Evolutionary conservation across 2,113 vertebrate genomes (phyloP).

Genomic region (Anhinga anhinga): DNA sequence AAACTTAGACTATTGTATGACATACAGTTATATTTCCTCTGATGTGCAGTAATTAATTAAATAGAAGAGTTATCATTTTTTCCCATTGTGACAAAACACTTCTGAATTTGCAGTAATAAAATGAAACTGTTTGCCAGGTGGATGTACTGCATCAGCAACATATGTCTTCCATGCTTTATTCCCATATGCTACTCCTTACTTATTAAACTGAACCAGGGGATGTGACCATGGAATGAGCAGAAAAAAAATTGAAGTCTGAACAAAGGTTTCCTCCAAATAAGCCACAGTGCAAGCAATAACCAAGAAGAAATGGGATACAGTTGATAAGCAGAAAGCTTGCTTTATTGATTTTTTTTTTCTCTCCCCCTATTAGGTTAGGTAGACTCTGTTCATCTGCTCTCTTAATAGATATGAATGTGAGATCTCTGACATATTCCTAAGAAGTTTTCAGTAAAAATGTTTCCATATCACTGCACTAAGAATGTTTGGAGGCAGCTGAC

Average conservation of each 20-base stretch:
- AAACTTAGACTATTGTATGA: not conserved
- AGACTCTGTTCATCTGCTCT: slow-evolving; percentile 48
- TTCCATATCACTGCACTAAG: slow-evolving; percentile 68
- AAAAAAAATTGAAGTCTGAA: slow-evolving; percentile 35
- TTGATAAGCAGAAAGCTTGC: slow-evolving; percentile 43
- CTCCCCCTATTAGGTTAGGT: slow-evolving; percentile 52
- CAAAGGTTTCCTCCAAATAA: slow-evolving; percentile 36
- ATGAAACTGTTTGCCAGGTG: not conserved
- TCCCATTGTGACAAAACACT: not conserved
- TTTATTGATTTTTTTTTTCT: slow-evolving; percentile 61
- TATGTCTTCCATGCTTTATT: not conserved
- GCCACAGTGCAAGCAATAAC: slow-evolving; percentile 2
- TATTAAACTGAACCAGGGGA: not conserved
- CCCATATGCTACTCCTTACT: not conserved
- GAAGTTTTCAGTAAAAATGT: slow-evolving; percentile 55
- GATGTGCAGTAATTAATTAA: not conserved
- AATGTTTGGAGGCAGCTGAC: slow-evolving; percentile 52
- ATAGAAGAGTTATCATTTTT: not conserved
- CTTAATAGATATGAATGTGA: slow-evolving; percentile 67
- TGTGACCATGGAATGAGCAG: slow-evolving; percentile 17
- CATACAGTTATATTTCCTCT: not conserved
- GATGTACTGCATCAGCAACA: not conserved
- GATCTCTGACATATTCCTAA: slow-evolving; percentile 61
- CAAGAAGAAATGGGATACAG: slow-evolving; percentile 28
- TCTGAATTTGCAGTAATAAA: not conserved